Evolutionary conservation across 2,888 invertebrate genomes (phyloP), one percentile per base, ranked within the genome.

Genomic region (Tolmerus cingulatus): DNA sequence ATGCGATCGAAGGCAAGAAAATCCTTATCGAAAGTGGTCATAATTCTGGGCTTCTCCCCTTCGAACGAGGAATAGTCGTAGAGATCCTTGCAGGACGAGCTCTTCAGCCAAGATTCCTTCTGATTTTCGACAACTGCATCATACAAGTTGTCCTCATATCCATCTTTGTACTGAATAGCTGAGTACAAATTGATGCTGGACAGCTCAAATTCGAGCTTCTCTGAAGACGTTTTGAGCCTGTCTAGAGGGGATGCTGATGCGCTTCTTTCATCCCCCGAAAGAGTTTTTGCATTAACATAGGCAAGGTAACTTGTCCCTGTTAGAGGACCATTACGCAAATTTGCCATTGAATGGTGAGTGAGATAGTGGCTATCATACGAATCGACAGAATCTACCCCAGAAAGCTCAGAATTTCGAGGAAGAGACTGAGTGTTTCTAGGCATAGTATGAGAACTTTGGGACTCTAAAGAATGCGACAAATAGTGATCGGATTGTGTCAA

Each of bases 61-160:
- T 94, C 94, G 91, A 95, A 95, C 89, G 95, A 94, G 90, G 95
- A 94, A 91, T 95, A 95, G 92, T 96, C 96, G 91, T 96, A 96
- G 88, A 97, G 94, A 91, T 97, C 96, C 93, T 96, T 95, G 93
- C 97, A 97, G 91, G 96, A 96, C 90, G 96, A 95, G 91, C 96
- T 96, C 91, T 97, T 96, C 89, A 96, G 95, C 96, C 96, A 96
- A 23, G 92, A 91, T 76, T 92, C 92, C 78, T 92, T 92, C 86
- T 91, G 91, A 30, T 88, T 87, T 23, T 66, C 66, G 16, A 86
- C 88, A 2, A 92, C 92, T 90, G 91, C 90, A 89, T 92, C 92
- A 88, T 92, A 91, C 55, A 92, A 91, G 76, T 91, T 92, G 88
- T 91, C 90, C 82, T 93, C 90, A 16, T 89, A 90, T 74, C 90